Percentiles rank a stretch among this genome's conserved stretches.
phyloP scores from a whole-genome alignment of 1,140 invertebrate species.

The Zaprionus ornatus region DNA sequence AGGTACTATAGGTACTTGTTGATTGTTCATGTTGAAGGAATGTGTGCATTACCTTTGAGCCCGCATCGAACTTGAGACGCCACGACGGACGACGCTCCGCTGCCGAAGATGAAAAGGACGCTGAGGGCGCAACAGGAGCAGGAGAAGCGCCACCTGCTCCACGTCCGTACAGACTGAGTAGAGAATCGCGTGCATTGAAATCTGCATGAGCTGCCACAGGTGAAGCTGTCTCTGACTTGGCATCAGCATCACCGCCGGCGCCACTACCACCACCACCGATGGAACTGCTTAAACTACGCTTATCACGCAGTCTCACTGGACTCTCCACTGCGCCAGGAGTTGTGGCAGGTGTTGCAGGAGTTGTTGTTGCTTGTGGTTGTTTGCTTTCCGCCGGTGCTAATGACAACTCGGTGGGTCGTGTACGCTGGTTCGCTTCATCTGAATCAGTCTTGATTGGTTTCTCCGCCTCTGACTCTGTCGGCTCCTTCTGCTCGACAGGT shows the following conservation, averaged over 20 bases:
- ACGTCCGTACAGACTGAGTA: slow-evolving; percentile 66
- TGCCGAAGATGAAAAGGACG: slow-evolving; percentile 39
- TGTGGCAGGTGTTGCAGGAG: slow-evolving; percentile 42
- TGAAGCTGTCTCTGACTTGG: slow-evolving; percentile 66
- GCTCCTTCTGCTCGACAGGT: slow-evolving; percentile 21
- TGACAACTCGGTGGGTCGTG: slow-evolving; percentile 60
- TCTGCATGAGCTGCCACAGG: slow-evolving; percentile 54
- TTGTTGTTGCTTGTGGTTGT: slow-evolving; percentile 28
- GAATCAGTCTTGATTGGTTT: slow-evolving; percentile 65
- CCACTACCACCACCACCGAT: not conserved
- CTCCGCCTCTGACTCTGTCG: slow-evolving; percentile 14
- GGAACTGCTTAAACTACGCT: slow-evolving; percentile 56
- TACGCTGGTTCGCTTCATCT: slow-evolving; percentile 19
- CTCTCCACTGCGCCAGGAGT: slow-evolving; percentile 64
- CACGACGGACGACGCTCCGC: slow-evolving; percentile 93
- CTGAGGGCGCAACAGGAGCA: slow-evolving; percentile 25
- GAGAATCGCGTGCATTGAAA: slow-evolving; percentile 70
- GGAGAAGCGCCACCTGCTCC: slow-evolving; percentile 35
- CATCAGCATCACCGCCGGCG: slow-evolving; percentile 55
- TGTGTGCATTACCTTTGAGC: slow-evolving; percentile 90
- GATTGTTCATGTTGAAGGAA: slow-evolving; percentile 32
- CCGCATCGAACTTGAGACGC: slow-evolving; percentile 94
- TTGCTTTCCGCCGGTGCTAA: slow-evolving; percentile 29
- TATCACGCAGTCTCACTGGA: slow-evolving; percentile 80
- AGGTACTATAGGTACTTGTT: slow-evolving; percentile 10